Conservation (phyloP, 1,140 invertebrate genomes). For the Hylyphantes graminicola region DNA sequence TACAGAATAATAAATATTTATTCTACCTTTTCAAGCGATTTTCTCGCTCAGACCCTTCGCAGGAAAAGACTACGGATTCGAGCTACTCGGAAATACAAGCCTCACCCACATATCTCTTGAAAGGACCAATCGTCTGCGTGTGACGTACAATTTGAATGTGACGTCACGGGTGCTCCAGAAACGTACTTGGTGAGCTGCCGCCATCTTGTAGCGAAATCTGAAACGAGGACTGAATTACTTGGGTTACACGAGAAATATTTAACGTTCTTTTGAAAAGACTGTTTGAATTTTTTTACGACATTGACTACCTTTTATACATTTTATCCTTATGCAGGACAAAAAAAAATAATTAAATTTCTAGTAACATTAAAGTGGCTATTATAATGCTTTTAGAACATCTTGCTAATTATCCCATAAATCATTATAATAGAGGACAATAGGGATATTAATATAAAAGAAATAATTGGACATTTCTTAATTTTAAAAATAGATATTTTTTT, state of each 20-base stretch:
- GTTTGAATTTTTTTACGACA: constrained; percentile 9
- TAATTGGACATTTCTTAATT: too few species aligned
- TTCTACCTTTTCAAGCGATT: constrained; percentile 31
- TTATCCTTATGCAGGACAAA: too few species aligned
- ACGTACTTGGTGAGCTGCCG: constrained; percentile 19
- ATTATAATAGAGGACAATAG: too few species aligned
- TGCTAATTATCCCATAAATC: too few species aligned
- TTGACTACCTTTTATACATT: background rate
- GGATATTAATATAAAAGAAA: too few species aligned
- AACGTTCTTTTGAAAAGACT: background rate
- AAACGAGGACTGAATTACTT: constrained; percentile 13
- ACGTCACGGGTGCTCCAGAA: constrained; percentile 24
- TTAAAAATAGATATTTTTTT: too few species aligned
- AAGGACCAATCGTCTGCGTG: constrained; percentile 22
- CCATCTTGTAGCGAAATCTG: constrained; percentile 39
- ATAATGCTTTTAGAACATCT: too few species aligned
- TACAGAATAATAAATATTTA: too few species aligned
- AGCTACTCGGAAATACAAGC: constrained; percentile 52
- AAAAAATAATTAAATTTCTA: too few species aligned
- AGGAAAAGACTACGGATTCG: constrained; percentile 20
- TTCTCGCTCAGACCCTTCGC: constrained; percentile 34
- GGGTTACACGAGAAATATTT: constrained; percentile 1
- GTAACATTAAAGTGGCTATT: too few species aligned
- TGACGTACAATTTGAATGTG: background rate
- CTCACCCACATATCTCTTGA: constrained; percentile 58